Conservation (phyloP, 2,113 vertebrate species). For the Bucco capensis region DNA sequence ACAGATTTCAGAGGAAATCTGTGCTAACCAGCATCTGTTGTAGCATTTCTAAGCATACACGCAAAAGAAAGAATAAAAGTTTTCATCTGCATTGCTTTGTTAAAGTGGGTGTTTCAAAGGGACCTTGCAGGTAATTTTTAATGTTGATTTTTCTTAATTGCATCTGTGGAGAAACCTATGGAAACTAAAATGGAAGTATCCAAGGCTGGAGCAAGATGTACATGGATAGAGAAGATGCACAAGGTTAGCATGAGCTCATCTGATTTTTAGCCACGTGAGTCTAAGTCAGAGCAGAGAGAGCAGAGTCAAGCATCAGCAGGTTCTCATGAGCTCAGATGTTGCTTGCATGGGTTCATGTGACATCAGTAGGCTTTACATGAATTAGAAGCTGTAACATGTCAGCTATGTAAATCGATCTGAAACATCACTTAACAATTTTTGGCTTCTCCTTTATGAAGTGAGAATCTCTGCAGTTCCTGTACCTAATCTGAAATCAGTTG, state of each 20-base stretch:
- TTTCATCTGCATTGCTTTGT: not conserved
- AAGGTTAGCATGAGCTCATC: not conserved
- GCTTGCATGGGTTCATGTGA: not conserved
- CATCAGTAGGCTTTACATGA: not conserved
- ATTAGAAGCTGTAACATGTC: not conserved
- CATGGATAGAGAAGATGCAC: not conserved
- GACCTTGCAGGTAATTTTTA: not conserved
- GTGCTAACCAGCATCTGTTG: not conserved
- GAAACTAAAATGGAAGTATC: not conserved
- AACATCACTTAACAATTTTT: not conserved
- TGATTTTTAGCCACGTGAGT: not conserved
- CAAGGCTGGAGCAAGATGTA: not conserved
- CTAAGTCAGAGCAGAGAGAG: not conserved
- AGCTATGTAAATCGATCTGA: slow-evolving; percentile 2
- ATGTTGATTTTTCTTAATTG: not conserved
- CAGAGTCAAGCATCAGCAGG: not conserved
- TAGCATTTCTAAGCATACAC: not conserved
- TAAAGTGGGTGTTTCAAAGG: not conserved
- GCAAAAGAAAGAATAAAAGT: not conserved
- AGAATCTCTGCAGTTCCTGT: not conserved
- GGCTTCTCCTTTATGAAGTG: not conserved
- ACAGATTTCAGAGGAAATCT: not conserved
- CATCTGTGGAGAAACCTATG: not conserved
- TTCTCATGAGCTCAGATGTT: not conserved
- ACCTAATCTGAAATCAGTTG: not conserved